A percentile compares a stretch with the other conserved stretches of the same genome.
phyloP scores from a whole-genome alignment of 64 coral and sea anemone genomes.

The Pachyseris speciosa region DNA sequence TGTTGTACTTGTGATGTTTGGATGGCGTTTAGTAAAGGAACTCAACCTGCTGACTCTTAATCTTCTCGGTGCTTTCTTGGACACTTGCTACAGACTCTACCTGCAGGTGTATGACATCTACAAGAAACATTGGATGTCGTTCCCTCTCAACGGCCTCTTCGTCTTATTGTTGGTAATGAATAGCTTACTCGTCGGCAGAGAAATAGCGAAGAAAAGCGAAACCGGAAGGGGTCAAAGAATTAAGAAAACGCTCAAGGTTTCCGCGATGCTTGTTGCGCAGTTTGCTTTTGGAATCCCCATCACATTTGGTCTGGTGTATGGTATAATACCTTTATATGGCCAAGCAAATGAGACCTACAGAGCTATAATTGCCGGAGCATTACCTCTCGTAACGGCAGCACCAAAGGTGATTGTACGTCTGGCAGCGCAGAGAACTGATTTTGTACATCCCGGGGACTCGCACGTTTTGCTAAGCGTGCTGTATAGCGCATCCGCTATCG shows the following conservation, averaged over 20 bases:
- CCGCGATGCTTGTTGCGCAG: constrained; percentile 47
- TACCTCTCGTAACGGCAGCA: constrained; percentile 42
- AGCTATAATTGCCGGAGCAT: constrained; percentile 38
- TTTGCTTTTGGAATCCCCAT: constrained; percentile 55
- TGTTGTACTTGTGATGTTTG: constrained; percentile 50
- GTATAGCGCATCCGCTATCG: constrained; percentile 52
- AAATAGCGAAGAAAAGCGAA: constrained; percentile 6
- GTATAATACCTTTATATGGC: constrained; percentile 57
- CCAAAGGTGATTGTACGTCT: constrained; percentile 73
- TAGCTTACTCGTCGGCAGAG: constrained; percentile 54
- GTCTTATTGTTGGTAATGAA: constrained; percentile 22
- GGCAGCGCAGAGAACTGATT: constrained; percentile 62
- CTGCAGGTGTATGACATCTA: constrained; percentile 75
- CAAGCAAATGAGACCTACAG: not conserved
- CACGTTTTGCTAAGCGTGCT: constrained; percentile 24
- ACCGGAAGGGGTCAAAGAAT: not conserved
- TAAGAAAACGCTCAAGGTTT: constrained; percentile 30
- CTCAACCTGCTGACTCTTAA: constrained; percentile 71
- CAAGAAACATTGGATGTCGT: constrained; percentile 63
- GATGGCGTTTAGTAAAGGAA: constrained; percentile 57
- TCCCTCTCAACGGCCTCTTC: constrained; percentile 69
- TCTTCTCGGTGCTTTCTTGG: constrained; percentile 69
- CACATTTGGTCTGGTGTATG: constrained; percentile 46
- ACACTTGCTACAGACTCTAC: constrained; percentile 62
- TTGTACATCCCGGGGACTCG: constrained; percentile 59